Evolutionary conservation across 1,140 invertebrate species (phyloP), one percentile per base, ranked within the genome.

Genomic region (Potamilus streckersoni): DNA sequence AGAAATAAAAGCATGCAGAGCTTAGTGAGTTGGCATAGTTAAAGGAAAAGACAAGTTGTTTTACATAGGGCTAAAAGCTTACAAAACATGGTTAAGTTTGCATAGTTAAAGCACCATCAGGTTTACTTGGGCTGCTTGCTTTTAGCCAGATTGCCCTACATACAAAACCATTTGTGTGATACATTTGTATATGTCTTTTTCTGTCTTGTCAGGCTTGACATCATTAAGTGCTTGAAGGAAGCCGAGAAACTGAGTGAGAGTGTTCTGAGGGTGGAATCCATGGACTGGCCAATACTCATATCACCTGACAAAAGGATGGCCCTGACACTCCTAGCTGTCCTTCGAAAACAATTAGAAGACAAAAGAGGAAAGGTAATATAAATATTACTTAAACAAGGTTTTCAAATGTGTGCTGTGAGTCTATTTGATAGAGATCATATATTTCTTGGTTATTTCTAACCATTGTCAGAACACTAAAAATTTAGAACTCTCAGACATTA

Each of bases 281-380:
- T 85, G 71, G 84, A 85, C 49, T 88, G 86, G 86, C 86, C 86
- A 17, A 75, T 85, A 12, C 67, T 81, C 15, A 63, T 82, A 59
- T 78, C 81, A 23, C 73, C 80, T 27, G 69, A 84, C 31, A 60
- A 78, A 4, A 23, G 86, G 13, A 79, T 81, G 19, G 73, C 86
- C 62, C 74, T 86, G 2, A 78, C 79, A 19, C 79, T 81, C 58
- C 73, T 80, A 1, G 71, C 78, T 15, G 78, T 79, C 12, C 74
- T 87, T 38, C 80, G 79, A 27, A 80, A 80, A 74, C 86, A 86
- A 71, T 71, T 86, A 6, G 83, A 85, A 11, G 83, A 85, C 56
- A 82, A 82, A 65, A 79, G 79, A 70, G 79, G 67, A 55, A 83
- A 80, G 75, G 83, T 83, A 69, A 68, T 56, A 13, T 2, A 31